phyloP scores from a whole-genome alignment of 1,140 invertebrate species.

The Anastrepha obliqua region DNA sequence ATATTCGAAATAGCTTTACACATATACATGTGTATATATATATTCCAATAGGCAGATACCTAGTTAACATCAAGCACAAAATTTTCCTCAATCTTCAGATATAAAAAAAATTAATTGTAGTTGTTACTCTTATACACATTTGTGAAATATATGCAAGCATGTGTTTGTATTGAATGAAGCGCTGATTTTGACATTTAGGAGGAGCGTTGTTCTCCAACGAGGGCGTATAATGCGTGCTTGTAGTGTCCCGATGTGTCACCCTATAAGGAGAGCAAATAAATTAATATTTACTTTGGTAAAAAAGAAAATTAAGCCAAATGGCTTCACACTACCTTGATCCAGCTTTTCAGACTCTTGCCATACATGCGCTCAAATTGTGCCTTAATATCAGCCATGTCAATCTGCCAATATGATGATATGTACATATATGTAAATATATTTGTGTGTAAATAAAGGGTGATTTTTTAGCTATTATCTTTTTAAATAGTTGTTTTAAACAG shows the following conservation, averaged over 20 bases:
- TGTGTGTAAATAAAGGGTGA: too few relatives aligned
- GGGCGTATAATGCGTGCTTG: slow-evolving; percentile 72
- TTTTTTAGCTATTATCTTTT: too few relatives aligned
- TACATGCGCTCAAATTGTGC: slow-evolving; percentile 86
- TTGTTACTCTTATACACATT: neutral
- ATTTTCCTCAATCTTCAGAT: neutral
- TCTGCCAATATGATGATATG: slow-evolving; percentile 68
- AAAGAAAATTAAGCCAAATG: neutral
- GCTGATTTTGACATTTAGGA: slow-evolving; percentile 62
- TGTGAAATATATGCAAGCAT: neutral
- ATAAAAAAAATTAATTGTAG: neutral
- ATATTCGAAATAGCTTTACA: neutral
- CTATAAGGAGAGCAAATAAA: slow-evolving; percentile 57
- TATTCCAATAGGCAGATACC: too few relatives aligned
- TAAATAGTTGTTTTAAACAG: too few relatives aligned
- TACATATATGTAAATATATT: too few relatives aligned
- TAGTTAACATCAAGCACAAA: too few relatives aligned
- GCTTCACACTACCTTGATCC: slow-evolving; percentile 81
- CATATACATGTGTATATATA: too few relatives aligned
- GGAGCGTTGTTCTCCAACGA: slow-evolving; percentile 72
- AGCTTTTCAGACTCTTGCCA: slow-evolving; percentile 85
- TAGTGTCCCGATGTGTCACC: slow-evolving; percentile 73
- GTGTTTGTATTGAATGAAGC: neutral
- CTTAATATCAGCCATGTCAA: slow-evolving; percentile 91
- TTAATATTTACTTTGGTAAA: slow-evolving; percentile 59